Evolutionary conservation across 1,140 invertebrate genomes (phyloP).

Genomic region (Cheumatopsyche charites): DNA sequence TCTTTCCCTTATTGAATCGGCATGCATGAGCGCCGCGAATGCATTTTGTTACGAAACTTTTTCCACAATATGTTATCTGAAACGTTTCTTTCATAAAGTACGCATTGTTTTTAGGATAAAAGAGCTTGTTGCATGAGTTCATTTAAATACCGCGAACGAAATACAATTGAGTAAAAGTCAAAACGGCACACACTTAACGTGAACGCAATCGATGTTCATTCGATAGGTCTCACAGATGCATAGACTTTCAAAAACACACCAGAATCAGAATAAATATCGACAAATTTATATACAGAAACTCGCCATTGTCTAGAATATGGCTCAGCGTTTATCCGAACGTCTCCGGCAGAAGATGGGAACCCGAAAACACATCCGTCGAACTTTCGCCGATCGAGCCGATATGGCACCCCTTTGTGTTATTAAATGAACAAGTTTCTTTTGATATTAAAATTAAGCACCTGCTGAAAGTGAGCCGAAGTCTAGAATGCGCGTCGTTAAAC

Average conservation of each 20-base stretch:
- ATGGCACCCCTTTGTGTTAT: slow-evolving; percentile 44
- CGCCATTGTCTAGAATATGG: neutral
- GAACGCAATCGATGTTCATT: too few species aligned
- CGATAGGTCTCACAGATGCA: too few species aligned
- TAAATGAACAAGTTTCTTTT: slow-evolving; percentile 47
- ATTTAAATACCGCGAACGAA: too few species aligned
- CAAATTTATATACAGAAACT: neutral
- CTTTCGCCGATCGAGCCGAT: slow-evolving; percentile 35
- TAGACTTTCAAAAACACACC: too few species aligned
- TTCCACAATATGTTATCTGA: too few species aligned
- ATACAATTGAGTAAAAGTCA: too few species aligned
- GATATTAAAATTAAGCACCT: slow-evolving; percentile 46
- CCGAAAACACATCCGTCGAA: neutral
- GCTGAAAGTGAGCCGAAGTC: slow-evolving; percentile 28
- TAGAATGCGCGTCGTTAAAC: slow-evolving; percentile 36
- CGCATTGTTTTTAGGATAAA: too few species aligned
- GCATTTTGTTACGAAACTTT: neutral
- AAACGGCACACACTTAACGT: too few species aligned
- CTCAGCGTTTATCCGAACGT: slow-evolving; percentile 1
- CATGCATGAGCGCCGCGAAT: neutral
- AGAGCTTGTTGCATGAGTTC: too few species aligned
- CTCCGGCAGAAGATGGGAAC: slow-evolving; percentile 15
- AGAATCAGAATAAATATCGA: too few species aligned
- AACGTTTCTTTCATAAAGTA: too few species aligned
- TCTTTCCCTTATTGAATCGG: neutral